Evolutionary conservation across 2,797 vertebrate species (phyloP).

Genomic region (Trematomus bernacchii): DNA sequence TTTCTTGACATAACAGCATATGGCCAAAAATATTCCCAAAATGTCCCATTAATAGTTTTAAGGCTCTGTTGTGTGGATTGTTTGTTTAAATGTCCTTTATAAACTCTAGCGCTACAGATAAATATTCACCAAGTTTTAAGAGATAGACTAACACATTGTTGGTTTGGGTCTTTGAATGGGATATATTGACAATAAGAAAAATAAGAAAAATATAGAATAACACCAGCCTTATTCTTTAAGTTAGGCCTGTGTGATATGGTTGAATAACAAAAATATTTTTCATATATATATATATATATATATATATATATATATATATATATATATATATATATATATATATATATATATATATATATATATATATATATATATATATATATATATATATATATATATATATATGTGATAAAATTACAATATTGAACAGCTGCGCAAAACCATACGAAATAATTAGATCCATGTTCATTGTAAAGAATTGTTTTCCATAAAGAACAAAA

Average conservation of each 20-base stretch:
- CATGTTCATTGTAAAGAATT: neutral
- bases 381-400: slow-evolving; percentile 6
- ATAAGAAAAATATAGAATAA: slow-evolving; percentile 12
- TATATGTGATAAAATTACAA: slow-evolving; percentile 26
- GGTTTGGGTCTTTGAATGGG: slow-evolving; percentile 34
- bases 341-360: slow-evolving; percentile 8
- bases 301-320: neutral
- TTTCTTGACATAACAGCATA: neutral
- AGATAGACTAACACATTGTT: neutral
- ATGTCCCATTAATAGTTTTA: neutral
- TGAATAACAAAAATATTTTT: slow-evolving; percentile 47
- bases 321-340: slow-evolving; percentile 25
- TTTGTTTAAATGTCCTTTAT: too few relatives aligned
- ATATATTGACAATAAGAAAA: slow-evolving; percentile 49
- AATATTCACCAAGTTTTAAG: neutral
- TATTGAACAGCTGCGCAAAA: slow-evolving; percentile 18
- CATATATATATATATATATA: slow-evolving; percentile 35
- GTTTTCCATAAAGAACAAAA: neutral
- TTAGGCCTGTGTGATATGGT: slow-evolving; percentile 25
- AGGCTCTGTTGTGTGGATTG: neutral
- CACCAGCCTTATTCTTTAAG: slow-evolving; percentile 18
- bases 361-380: slow-evolving; percentile 19
- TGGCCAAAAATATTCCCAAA: neutral
- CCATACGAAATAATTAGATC: slow-evolving; percentile 8
- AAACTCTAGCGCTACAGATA: neutral